Base-by-base conservation (phyloP, 1,140 invertebrate species). In the Agrilus planipennis region DNA sequence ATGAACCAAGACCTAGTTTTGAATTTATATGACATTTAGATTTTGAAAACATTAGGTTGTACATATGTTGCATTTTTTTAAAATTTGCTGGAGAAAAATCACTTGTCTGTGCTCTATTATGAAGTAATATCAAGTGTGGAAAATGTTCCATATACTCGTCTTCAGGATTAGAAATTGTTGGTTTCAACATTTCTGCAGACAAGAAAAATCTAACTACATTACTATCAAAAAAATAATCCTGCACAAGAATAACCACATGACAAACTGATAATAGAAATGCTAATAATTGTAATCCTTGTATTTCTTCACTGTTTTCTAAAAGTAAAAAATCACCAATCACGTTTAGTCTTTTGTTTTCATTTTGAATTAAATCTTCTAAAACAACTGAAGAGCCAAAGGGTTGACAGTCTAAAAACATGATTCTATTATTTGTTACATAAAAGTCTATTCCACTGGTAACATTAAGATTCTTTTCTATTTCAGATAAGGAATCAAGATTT, bases 211-310 rank as follows among this genome's bases (percentile, higher is more conserved):
- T 85, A 31, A 83, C 51, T 39, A 82, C 58, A 64, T 79, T 81
- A 2, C 73, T 74, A 65, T 90, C 87, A 14, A 81, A 69, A 56
- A 87, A 87, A 77, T 81, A 88, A 58, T 93, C 88, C 55, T 92
- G 79, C 0, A 87, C 78, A 32, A 89, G 72, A 39, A 94, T 71
- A 3, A 93, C 69, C 0, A 90, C 72, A 62, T 94, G 88, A 56
- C 89, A 92, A n/a, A 92, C 79, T 10, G 83, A 81, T 62, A 91
- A 76, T 17, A 93, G 59, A 59, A 89, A 89, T 6, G 87, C 79
- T 16, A 82, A 71, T 34, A 86, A 69, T 57, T 93, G 86, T 14
- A 92, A 60, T 11, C 80, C 79, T 45, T 84, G 77, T 18, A 85
- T 64, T 58, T 84, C 78, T 35, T 77, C 64, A 53, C 72, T 73